A percentile compares a stretch with the other conserved stretches of the same genome.
phyloP scores from a whole-genome alignment of 2,113 vertebrate species.

The Mustela nigripes region DNA sequence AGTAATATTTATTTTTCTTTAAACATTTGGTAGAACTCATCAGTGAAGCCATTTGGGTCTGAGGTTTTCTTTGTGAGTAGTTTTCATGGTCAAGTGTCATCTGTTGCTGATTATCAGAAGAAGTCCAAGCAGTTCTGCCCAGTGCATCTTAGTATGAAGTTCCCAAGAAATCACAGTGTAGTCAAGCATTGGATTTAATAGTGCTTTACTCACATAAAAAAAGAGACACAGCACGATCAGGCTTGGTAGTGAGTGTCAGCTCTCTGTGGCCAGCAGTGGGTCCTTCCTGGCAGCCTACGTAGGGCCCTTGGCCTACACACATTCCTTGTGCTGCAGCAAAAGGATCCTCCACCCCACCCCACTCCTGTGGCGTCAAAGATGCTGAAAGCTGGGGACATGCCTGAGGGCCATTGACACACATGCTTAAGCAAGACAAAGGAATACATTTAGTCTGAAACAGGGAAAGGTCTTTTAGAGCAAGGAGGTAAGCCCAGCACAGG shows the following conservation, averaged over 20 bases:
- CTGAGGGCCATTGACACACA: not conserved
- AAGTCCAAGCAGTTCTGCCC: not conserved
- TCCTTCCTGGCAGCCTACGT: not conserved
- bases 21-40: conserved; percentile 13
- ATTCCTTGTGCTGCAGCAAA: not conserved
- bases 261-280: not conserved
- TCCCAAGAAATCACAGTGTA: not conserved
- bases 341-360: too few species aligned
- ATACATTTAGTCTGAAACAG: not conserved
- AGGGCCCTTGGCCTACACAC: not conserved
- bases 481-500: not conserved
- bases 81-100: conserved; percentile 14
- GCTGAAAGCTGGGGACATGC: not conserved
- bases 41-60: not conserved
- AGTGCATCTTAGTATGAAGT: not conserved
- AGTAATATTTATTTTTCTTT: conserved; percentile 33
- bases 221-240: not conserved
- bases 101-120: not conserved
- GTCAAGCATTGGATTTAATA: not conserved
- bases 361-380: not conserved
- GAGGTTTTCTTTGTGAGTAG: not conserved
- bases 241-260: not conserved
- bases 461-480: not conserved
- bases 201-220: not conserved
- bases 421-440: not conserved